Conservation (phyloP, 1,140 invertebrate species). For the Drosophila azteca region DNA sequence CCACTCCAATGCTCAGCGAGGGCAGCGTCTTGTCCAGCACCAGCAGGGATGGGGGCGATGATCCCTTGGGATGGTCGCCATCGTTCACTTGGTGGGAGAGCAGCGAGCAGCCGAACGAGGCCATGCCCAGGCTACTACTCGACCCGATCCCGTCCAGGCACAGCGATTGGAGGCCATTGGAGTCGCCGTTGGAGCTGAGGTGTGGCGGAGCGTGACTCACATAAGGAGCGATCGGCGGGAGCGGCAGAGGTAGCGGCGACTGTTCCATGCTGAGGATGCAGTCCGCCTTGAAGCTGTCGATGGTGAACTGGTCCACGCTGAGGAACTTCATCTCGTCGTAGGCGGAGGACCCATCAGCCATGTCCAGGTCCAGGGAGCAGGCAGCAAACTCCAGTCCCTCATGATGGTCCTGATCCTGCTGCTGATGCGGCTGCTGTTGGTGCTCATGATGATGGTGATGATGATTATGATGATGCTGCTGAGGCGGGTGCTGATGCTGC, state of each 20-base stretch:
- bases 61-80: slow-evolving; percentile 43
- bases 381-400: slow-evolving; percentile 54
- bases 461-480: slow-evolving; percentile 26
- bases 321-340: slow-evolving; percentile 83
- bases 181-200: slow-evolving; percentile 5
- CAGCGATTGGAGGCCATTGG: slow-evolving; percentile 47
- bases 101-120: slow-evolving; percentile 40
- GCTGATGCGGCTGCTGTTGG: slow-evolving; percentile 22
- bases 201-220: slow-evolving; percentile 33
- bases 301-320: slow-evolving; percentile 82
- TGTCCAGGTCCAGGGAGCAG: slow-evolving; percentile 62
- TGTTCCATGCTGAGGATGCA: slow-evolving; percentile 82
- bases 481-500: slow-evolving; percentile 16
- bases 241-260: slow-evolving; percentile 30
- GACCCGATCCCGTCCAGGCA: slow-evolving; percentile 55
- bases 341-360: slow-evolving; percentile 63
- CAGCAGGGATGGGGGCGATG: slow-evolving; percentile 62
- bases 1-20: slow-evolving; percentile 68
- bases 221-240: slow-evolving; percentile 39
- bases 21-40: slow-evolving; percentile 76
- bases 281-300: slow-evolving; percentile 82
- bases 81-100: slow-evolving; percentile 4
- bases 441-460: slow-evolving; percentile 22
- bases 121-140: slow-evolving; percentile 20
- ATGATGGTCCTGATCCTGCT: slow-evolving; percentile 34